Evolutionary conservation across 2,888 invertebrate species (phyloP).

Genomic region (Saturnia japonica): DNA sequence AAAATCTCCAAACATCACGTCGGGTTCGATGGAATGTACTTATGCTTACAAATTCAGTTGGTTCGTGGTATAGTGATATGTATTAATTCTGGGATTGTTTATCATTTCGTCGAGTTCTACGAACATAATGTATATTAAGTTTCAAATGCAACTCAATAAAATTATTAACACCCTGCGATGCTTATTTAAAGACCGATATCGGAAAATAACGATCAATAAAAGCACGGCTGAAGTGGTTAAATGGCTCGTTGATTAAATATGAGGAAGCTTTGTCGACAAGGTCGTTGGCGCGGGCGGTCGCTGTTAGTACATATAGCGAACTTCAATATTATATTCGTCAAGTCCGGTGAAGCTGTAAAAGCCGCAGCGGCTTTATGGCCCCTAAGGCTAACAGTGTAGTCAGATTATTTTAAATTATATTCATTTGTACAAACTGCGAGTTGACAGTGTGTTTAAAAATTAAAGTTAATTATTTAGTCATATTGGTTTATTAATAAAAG

Average conservation of each 20-base stretch:
- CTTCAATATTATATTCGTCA: not conserved
- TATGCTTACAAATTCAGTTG: not conserved
- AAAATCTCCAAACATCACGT: not conserved
- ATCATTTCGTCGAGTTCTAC: not conserved
- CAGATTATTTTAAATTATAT: no score
- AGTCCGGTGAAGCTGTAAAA: no score
- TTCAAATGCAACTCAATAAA: not conserved
- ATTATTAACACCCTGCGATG: not conserved
- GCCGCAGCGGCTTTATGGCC: no score
- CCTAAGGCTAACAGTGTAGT: no score
- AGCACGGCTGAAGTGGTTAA: not conserved
- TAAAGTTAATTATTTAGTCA: no score
- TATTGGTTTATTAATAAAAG: no score
- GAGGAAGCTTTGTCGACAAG: not conserved
- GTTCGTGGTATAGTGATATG: not conserved
- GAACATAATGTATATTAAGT: not conserved
- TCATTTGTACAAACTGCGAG: not conserved
- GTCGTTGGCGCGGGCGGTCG: not conserved
- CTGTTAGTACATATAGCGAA: not conserved
- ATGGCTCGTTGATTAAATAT: not conserved
- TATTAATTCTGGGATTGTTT: not conserved
- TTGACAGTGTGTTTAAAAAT: no score
- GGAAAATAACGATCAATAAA: slow-evolving; percentile 2
- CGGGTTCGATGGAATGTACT: not conserved
- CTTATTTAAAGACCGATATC: not conserved